Evolutionary conservation across 2,888 invertebrate genomes (phyloP).

Genomic region (Opisthograptis luteolata): DNA sequence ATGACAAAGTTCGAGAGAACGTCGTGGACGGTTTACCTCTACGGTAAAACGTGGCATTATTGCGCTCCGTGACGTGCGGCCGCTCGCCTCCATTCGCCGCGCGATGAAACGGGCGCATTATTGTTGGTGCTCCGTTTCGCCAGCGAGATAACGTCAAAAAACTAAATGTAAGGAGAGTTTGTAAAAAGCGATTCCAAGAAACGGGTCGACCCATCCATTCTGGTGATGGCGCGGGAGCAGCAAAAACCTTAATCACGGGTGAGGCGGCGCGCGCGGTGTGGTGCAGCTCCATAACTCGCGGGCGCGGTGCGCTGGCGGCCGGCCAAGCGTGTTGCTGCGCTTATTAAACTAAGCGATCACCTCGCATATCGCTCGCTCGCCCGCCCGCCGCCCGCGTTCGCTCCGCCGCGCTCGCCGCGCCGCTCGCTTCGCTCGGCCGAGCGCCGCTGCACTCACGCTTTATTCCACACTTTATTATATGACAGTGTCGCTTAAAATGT

Average conservation of each 20-base stretch:
- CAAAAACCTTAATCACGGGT: conserved; percentile 63
- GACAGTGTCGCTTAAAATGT: conserved; percentile 1
- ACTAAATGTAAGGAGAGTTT: conserved; percentile 33
- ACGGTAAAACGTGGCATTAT: conserved; percentile 9
- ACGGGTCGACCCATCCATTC: not conserved
- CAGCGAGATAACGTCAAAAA: conserved; percentile 2
- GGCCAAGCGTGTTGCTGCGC: conserved; percentile 49
- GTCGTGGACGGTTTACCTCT: conserved; percentile 19
- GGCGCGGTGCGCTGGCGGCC: conserved; percentile 44
- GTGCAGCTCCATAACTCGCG: conserved; percentile 50
- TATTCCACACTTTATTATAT: conserved; percentile 12
- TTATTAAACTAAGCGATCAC: conserved; percentile 62
- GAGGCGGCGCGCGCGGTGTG: conserved; percentile 48
- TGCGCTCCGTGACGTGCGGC: not conserved
- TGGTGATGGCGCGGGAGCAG: conserved; percentile 14
- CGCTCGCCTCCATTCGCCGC: not conserved
- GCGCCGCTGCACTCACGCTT: not conserved
- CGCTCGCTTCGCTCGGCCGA: not conserved
- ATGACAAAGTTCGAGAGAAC: conserved; percentile 22
- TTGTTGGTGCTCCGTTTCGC: not conserved
- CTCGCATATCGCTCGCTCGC: conserved; percentile 39
- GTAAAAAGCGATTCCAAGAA: conserved; percentile 3
- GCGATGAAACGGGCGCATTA: conserved; percentile 13
- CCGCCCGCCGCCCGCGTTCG: not conserved
- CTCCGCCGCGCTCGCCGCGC: not conserved